Conservation (phyloP, 2,113 vertebrate genomes). For the Hucho hucho region DNA sequence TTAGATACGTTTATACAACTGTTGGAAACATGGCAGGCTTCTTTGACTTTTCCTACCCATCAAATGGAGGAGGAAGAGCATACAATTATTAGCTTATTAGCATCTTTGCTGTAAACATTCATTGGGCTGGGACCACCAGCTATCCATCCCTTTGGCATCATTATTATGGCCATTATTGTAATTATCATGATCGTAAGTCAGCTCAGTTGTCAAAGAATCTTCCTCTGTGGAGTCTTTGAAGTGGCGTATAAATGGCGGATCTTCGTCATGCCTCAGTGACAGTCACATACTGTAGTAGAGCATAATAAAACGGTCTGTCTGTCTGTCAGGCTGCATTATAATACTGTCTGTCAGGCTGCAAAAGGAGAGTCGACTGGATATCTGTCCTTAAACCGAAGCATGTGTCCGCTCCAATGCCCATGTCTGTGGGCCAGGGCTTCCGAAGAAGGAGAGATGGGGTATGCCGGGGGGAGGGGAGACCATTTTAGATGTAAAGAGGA, state of each 20-base stretch:
- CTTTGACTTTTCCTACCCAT: conserved; percentile 50
- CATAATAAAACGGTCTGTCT: conserved; percentile 17
- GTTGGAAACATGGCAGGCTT: conserved; percentile 30
- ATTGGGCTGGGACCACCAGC: conserved; percentile 65
- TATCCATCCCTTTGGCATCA: conserved; percentile 50
- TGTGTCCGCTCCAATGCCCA: conserved; percentile 35
- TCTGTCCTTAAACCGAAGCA: conserved; percentile 32
- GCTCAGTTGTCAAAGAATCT: conserved; percentile 42
- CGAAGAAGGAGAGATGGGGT: conserved; percentile 1
- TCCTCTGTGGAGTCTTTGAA: conserved; percentile 3
- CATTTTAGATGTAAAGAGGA: conserved; percentile 23
- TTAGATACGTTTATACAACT: conserved; percentile 48
- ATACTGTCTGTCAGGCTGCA: conserved; percentile 11
- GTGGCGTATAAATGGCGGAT: conserved; percentile 21
- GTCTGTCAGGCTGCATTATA: conserved; percentile 6
- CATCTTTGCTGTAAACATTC: conserved; percentile 74
- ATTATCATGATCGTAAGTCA: conserved; percentile 59
- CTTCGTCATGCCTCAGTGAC: conserved; percentile 32
- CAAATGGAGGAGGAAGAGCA: conserved; percentile 48
- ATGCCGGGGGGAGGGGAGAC: conserved; percentile 9
- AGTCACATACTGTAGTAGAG: conserved; percentile 23
- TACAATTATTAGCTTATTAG: conserved; percentile 64
- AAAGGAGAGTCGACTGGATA: conserved; percentile 1
- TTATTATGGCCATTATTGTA: conserved; percentile 36
- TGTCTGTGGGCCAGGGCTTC: background rate